Base-by-base conservation (phyloP, 2,113 vertebrate species). In the Enhydra lutris region DNA sequence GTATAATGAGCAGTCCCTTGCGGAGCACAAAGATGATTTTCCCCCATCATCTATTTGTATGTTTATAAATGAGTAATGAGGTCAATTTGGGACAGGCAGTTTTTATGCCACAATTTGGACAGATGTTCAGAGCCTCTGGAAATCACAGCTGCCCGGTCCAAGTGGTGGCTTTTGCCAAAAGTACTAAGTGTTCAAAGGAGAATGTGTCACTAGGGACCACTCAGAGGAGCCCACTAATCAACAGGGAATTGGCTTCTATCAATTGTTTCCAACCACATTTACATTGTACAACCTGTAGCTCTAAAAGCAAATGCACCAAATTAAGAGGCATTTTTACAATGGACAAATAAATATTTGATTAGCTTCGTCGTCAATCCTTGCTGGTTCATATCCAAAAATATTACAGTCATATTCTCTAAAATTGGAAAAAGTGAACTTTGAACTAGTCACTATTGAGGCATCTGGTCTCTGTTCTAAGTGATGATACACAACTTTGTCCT, bases 101-200 rank as follows among this genome's bases (percentile, higher is more conserved):
- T 97, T 97, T 95, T 97, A 69, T 94, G 81, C 94, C 94, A 97
- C 81, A 87, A 59, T 97, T 91, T 95, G 96, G 97, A 96, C 97
- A 97, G 97, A 97, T 98, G 97, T 97, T 96, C 83, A 85, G 88
- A 85, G 88, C 90, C 94, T 97, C 76, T 97, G 96, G 94, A 97
- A 96, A 95, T 81, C 92, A 96, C 84, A 97, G 92, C 88, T 97
- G 97, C 61, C 91, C 94, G 31, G 83, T 89, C 55, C 31, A 95
- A 96, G 88, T 7, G 88, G 80, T n/a, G 89, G 81, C 26, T 92
- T 17, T 95, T 4, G 59, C 94, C 95, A 57, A 97, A 96, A 98
- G 97, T 96, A 96, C 92, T 47, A 95, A 98, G 95, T 94, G 91
- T 97, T 98, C 97, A 96, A 81, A 98, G 69, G 93, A 97, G 96